phyloP scores from a whole-genome alignment of 2,888 invertebrate species.

The Epicampocera succincta region DNA sequence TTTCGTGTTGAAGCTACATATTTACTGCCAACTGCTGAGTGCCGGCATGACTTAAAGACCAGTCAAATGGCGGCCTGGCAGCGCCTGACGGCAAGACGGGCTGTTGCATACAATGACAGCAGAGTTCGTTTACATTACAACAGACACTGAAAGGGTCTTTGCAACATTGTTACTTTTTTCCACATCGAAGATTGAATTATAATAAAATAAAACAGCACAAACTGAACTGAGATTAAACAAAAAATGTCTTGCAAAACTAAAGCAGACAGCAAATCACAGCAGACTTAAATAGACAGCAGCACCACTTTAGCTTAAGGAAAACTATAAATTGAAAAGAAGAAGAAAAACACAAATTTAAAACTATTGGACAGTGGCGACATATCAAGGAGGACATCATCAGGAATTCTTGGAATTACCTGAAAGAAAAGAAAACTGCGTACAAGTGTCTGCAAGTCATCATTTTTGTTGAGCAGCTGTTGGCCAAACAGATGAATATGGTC shows the following conservation, averaged over 20 bases:
- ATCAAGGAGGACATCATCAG: no score
- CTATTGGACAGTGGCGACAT: constrained; percentile 1
- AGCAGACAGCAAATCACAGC: constrained; percentile 74
- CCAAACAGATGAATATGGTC: no score
- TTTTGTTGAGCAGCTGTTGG: no score
- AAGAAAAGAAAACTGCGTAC: no score
- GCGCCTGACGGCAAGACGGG: neutral
- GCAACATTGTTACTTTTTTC: constrained; percentile 44
- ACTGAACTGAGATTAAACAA: neutral
- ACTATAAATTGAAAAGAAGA: constrained; percentile 11
- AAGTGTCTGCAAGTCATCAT: no score
- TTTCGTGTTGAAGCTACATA: neutral
- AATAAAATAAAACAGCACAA: constrained; percentile 75
- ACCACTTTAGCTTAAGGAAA: constrained; percentile 57
- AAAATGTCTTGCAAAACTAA: constrained; percentile 71
- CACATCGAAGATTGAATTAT: constrained; percentile 79
- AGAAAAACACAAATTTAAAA: neutral
- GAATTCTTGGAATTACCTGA: no score
- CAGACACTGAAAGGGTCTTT: constrained; percentile 48
- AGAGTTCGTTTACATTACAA: constrained; percentile 31
- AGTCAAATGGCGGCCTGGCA: constrained; percentile 13
- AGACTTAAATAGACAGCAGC: constrained; percentile 63
- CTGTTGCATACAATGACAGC: neutral
- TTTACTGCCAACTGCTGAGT: neutral
- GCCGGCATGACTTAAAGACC: constrained; percentile 31